These are phyloP conservation scores for Taenioides sp. DNA, from an alignment of 2,797 vertebrate species.

Conservation along the genomic window DNA sequence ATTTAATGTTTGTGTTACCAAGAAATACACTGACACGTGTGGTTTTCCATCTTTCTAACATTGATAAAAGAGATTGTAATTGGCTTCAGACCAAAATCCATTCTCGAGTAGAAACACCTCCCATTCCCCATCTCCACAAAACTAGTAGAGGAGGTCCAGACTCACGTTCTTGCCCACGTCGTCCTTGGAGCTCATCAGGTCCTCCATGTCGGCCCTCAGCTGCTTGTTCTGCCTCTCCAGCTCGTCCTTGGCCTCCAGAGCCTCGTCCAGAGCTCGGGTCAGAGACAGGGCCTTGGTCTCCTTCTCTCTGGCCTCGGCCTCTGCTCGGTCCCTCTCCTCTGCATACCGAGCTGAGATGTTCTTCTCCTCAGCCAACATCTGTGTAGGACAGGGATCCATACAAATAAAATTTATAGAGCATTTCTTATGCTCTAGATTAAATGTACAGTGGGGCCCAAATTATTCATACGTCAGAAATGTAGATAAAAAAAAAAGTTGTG, in stretches of 20 bases:
- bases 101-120: not conserved
- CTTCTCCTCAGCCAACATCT: slow-evolving; percentile 98
- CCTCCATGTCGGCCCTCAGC: slow-evolving; percentile 95
- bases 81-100: no score
- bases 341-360: slow-evolving; percentile 91
- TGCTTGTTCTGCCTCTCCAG: slow-evolving; percentile 93
- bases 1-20: no score
- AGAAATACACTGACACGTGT: no score
- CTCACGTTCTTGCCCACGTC: slow-evolving; percentile 98
- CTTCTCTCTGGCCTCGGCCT: slow-evolving; percentile 96
- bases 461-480: no score
- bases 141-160: not conserved
- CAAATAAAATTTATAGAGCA: not conserved
- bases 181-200: slow-evolving; percentile 97
- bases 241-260: slow-evolving; percentile 93
- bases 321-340: slow-evolving; percentile 93
- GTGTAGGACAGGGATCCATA: not conserved
- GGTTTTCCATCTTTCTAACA: no score
- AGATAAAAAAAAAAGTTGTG: no score
- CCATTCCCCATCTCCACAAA: not conserved
- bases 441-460: no score
- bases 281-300: slow-evolving; percentile 94
- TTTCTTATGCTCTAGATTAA: no score
- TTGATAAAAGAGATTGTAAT: no score
- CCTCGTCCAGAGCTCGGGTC: slow-evolving; percentile 92